Evolutionary conservation across 1,140 invertebrate genomes (phyloP).

Genomic region (Pomacea maculata): DNA sequence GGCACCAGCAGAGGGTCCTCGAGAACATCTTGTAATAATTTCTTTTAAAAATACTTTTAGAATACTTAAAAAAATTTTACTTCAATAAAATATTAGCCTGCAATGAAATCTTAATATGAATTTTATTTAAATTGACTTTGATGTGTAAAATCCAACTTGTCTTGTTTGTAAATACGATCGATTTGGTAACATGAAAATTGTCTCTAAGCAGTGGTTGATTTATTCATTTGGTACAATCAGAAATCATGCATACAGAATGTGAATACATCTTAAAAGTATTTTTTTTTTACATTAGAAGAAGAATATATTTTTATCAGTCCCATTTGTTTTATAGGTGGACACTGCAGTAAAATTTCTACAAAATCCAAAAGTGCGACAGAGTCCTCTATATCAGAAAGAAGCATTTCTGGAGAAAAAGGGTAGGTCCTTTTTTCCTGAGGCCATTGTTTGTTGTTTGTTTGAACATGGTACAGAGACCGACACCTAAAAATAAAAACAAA

Average conservation of each 20-base stretch:
- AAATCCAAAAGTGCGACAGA: conserved; percentile 81
- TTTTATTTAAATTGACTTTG: neutral
- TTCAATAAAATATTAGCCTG: neutral
- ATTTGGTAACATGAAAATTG: neutral
- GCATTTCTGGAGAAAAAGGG: conserved; percentile 84
- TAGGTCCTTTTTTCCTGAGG: conserved; percentile 14
- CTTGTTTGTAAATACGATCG: neutral
- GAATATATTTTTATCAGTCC: neutral
- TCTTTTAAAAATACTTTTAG: neutral
- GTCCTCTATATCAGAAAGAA: conserved; percentile 79
- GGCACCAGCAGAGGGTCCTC: conserved; percentile 47
- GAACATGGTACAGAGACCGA: no score
- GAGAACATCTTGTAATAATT: conserved; percentile 48
- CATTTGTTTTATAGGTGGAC: conserved; percentile 70
- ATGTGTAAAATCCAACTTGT: neutral
- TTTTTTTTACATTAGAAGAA: neutral
- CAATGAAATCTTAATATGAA: neutral
- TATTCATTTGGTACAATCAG: no score
- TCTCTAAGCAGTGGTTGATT: neutral
- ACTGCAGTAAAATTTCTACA: conserved; percentile 87
- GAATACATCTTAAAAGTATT: no score
- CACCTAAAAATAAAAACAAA: neutral
- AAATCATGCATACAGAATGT: no score
- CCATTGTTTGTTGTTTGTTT: no score
- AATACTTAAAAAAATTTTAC: neutral